Conservation (phyloP, 2,797 vertebrate genomes). For the Pangasius sanitwongsei region DNA sequence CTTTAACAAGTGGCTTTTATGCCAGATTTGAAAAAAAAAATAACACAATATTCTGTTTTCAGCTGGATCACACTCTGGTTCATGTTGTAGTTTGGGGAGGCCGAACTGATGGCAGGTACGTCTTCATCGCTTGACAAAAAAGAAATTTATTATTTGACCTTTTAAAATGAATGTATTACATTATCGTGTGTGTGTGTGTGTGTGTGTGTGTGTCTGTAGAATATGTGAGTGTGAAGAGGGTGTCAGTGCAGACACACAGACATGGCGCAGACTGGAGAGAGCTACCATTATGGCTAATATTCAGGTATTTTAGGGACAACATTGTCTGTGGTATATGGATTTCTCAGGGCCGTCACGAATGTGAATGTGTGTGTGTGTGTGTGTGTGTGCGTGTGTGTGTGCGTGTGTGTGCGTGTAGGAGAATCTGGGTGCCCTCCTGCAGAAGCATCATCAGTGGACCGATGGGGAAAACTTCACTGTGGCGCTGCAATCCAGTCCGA, state of each 20-base stretch:
- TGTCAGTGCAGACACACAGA: slow-evolving; percentile 28
- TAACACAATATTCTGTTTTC: slow-evolving; percentile 30
- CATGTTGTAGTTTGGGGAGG: slow-evolving; percentile 71
- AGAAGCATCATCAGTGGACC: slow-evolving; percentile 59
- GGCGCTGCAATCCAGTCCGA: slow-evolving; percentile 67
- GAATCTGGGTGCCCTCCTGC: slow-evolving; percentile 61
- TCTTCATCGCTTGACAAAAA: neutral
- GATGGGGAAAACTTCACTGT: slow-evolving; percentile 65
- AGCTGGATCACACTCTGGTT: slow-evolving; percentile 71
- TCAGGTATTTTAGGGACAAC: slow-evolving; percentile 40
- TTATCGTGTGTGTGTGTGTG: neutral
- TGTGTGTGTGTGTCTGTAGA: slow-evolving; percentile 38
- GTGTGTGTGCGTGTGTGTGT: slow-evolving; percentile 1
- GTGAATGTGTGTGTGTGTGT: neutral
- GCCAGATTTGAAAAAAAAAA: neutral
- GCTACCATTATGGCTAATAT: slow-evolving; percentile 56
- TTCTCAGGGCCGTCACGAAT: neutral
- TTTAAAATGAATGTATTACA: neutral
- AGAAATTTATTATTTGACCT: neutral
- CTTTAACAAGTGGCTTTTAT: neutral
- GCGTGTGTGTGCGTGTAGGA: slow-evolving; percentile 59
- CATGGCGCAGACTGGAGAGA: slow-evolving; percentile 43
- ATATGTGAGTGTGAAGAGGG: slow-evolving; percentile 59
- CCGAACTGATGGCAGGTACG: neutral
- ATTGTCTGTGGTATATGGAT: neutral